Evolutionary conservation across 2,797 vertebrate genomes (phyloP).

Genomic region (Cuculus canorus): DNA sequence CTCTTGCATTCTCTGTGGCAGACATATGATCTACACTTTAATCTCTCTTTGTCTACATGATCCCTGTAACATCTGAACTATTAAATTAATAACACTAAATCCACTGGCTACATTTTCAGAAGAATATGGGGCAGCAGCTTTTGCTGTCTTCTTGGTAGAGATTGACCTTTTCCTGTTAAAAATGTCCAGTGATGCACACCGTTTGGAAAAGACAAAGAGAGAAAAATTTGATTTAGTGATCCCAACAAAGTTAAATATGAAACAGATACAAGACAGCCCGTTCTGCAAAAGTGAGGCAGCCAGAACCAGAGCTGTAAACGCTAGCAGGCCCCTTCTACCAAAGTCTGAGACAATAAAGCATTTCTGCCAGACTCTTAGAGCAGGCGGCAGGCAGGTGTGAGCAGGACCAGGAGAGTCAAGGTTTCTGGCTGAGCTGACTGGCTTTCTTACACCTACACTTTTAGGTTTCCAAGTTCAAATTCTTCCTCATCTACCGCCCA

Average conservation of each 20-base stretch:
- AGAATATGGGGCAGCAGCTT: neutral
- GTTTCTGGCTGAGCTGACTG: neutral
- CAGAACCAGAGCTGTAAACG: neutral
- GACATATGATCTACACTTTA: neutral
- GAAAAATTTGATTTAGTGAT: neutral
- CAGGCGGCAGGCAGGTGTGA: neutral
- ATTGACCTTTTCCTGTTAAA: neutral
- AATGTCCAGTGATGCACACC: too few relatives aligned
- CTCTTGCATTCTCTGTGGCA: neutral
- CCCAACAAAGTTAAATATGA: neutral
- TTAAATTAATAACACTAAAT: neutral
- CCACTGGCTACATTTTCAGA: neutral
- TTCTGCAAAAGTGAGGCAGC: fast-evolving
- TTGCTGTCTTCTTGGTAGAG: neutral
- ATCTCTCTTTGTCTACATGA: neutral
- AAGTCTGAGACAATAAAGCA: neutral
- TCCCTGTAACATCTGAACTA: neutral
- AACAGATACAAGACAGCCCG: neutral
- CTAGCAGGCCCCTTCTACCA: fast-evolving
- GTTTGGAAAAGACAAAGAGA: neutral
- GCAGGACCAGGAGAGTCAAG: neutral
- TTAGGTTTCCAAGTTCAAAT: neutral
- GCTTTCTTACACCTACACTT: neutral
- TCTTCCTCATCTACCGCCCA: fast-evolving
- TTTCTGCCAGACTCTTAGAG: neutral